These are phyloP conservation scores for Myripristis jacobus DNA, from an alignment of 2,797 vertebrate genomes.

Conservation along the genomic window DNA sequence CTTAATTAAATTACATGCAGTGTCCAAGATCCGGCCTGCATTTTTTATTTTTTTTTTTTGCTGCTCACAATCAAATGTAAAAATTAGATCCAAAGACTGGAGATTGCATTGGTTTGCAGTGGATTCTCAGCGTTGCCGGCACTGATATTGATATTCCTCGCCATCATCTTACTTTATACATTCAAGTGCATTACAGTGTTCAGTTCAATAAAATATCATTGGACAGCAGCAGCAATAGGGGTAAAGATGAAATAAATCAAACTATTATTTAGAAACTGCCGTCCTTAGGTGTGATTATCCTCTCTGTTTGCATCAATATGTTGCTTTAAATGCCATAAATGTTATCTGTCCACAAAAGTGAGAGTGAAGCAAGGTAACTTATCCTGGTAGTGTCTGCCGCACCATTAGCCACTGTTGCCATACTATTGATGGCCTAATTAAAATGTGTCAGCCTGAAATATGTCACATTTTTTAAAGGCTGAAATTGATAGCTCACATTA, in stretches of 20 bases:
- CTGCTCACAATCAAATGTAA: constrained; percentile 12
- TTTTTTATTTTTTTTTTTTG: constrained; percentile 30
- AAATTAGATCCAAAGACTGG: neutral
- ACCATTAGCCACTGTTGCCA: constrained; percentile 78
- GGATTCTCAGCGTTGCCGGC: neutral
- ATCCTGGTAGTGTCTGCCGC: constrained; percentile 71
- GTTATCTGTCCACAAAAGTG: constrained; percentile 52
- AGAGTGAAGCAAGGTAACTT: constrained; percentile 61
- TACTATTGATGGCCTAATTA: constrained; percentile 85
- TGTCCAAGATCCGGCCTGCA: constrained; percentile 20
- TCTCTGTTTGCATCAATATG: constrained; percentile 26
- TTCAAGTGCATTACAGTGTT: neutral
- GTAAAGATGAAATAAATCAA: constrained; percentile 20
- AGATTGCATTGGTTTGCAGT: neutral
- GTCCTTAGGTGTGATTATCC: neutral
- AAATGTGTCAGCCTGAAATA: constrained; percentile 81
- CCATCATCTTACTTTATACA: neutral
- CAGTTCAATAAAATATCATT: neutral
- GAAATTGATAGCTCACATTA: constrained; percentile 83
- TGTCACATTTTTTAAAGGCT: constrained; percentile 77
- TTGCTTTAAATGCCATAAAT: constrained; percentile 42
- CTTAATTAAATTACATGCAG: constrained; percentile 58
- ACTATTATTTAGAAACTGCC: constrained; percentile 14
- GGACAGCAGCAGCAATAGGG: neutral
- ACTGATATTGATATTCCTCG: constrained; percentile 25